These are phyloP conservation scores for Pristionchus exspectatus DNA, from an alignment of 2,888 invertebrate genomes.

Conservation along the genomic window DNA sequence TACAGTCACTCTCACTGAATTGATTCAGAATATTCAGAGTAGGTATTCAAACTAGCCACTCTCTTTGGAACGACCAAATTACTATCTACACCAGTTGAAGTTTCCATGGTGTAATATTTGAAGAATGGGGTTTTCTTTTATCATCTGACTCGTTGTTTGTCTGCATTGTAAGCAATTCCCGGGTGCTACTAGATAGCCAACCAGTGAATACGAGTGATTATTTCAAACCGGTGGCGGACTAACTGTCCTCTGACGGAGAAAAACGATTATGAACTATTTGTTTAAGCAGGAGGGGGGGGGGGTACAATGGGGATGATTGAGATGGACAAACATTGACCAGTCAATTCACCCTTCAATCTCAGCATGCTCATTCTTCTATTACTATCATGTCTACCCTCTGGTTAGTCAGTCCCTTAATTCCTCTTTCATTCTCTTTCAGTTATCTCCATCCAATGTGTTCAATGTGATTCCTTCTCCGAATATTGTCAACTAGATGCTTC, in stretches of 20 bases:
- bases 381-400: not conserved
- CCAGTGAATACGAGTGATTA: not conserved
- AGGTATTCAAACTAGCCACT: no score
- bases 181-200: no score
- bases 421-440: not conserved
- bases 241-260: not conserved
- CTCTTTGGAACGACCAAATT: no score
- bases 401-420: not conserved
- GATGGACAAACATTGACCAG: not conserved
- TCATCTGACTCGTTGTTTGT: no score
- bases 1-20: not conserved
- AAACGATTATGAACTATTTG: constrained; percentile 37
- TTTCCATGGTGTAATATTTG: no score
- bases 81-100: no score
- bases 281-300: not conserved
- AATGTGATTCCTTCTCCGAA: constrained; percentile 52
- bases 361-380: constrained; percentile 34
- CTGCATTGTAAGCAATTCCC: no score
- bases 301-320: constrained; percentile 15
- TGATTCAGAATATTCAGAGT: no score
- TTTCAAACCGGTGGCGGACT: not conserved
- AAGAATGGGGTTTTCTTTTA: no score
- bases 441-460: constrained; percentile 38
- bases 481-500: constrained; percentile 47
- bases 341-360: constrained; percentile 17